Evolutionary conservation across 2,797 vertebrate species (phyloP).

Genomic region (Chaunax sp.): DNA sequence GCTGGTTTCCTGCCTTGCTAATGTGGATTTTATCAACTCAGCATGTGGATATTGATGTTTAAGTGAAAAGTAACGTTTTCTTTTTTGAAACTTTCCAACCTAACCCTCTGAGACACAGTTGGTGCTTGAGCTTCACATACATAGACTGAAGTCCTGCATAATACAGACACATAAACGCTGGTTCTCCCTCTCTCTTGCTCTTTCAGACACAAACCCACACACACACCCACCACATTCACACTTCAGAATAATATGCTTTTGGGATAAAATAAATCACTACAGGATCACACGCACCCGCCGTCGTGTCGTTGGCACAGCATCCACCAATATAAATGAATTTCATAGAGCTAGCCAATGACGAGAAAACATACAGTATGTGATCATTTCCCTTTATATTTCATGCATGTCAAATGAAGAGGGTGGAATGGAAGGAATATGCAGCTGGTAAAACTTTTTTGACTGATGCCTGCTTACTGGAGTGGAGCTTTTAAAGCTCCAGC

Average conservation of each 20-base stretch:
- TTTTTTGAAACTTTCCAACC: constrained; percentile 42
- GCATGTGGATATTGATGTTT: constrained; percentile 77
- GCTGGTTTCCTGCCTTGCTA: constrained; percentile 78
- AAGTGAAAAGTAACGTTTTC: constrained; percentile 62
- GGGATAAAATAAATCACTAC: constrained; percentile 77
- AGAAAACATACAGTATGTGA: constrained; percentile 73
- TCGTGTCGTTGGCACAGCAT: constrained; percentile 66
- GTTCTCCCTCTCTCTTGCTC: constrained; percentile 1
- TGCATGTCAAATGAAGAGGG: constrained; percentile 64
- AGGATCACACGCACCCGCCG: constrained; percentile 65
- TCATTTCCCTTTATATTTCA: constrained; percentile 77
- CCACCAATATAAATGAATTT: constrained; percentile 72
- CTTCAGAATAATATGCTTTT: constrained; percentile 72
- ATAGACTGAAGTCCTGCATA: constrained; percentile 23
- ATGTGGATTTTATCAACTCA: constrained; percentile 83
- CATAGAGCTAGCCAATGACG: constrained; percentile 64
- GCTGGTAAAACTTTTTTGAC: constrained; percentile 76
- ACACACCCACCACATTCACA: constrained; percentile 57
- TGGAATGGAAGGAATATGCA: constrained; percentile 50
- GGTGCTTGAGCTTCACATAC: constrained; percentile 23
- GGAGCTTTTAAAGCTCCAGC: constrained; percentile 63
- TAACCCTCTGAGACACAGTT: constrained; percentile 36
- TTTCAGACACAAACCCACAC: constrained; percentile 2
- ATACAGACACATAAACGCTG: constrained; percentile 16
- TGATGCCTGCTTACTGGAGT: constrained; percentile 60